A percentile compares a stretch with the other conserved stretches of the same genome.
phyloP scores from a whole-genome alignment of 64 coral and sea anemone genomes.

The Dendrophyllia cribrosa region DNA sequence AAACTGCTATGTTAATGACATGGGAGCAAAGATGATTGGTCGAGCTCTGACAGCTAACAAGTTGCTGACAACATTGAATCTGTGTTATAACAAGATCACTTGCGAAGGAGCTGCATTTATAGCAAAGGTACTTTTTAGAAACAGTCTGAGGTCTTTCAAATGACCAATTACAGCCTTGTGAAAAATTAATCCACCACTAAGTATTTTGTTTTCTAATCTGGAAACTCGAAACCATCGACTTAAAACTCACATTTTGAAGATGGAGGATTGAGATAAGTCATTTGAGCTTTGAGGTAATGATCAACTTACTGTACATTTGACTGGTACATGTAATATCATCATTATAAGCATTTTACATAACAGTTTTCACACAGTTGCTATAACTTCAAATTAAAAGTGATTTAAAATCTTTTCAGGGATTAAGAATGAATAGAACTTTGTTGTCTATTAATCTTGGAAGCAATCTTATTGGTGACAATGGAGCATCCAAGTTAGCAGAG shows the following conservation, averaged over 20 bases:
- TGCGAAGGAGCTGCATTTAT: slow-evolving; percentile 86
- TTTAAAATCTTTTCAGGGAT: slow-evolving; percentile 47
- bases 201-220: too few relatives aligned
- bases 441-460: slow-evolving; percentile 93
- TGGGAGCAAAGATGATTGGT: slow-evolving; percentile 93
- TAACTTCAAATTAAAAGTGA: background rate
- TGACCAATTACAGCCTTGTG: too few relatives aligned
- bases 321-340: too few relatives aligned
- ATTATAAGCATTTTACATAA: too few relatives aligned
- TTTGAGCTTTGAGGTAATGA: too few relatives aligned
- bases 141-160: background rate
- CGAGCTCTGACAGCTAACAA: slow-evolving; percentile 87
- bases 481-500: slow-evolving; percentile 94
- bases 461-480: slow-evolving; percentile 86
- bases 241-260: too few relatives aligned
- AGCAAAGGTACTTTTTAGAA: slow-evolving; percentile 73
- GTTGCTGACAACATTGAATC: slow-evolving; percentile 81
- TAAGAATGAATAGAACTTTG: slow-evolving; percentile 98
- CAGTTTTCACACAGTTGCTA: too few relatives aligned
- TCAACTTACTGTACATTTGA: too few relatives aligned
- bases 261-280: too few relatives aligned
- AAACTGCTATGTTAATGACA: slow-evolving; percentile 95
- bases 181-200: too few relatives aligned
- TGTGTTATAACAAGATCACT: slow-evolving; percentile 98
- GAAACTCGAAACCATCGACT: too few relatives aligned